These are phyloP conservation scores for Tromatobia lineatoria DNA, from an alignment of 2,888 invertebrate genomes.

Conservation along the genomic window DNA sequence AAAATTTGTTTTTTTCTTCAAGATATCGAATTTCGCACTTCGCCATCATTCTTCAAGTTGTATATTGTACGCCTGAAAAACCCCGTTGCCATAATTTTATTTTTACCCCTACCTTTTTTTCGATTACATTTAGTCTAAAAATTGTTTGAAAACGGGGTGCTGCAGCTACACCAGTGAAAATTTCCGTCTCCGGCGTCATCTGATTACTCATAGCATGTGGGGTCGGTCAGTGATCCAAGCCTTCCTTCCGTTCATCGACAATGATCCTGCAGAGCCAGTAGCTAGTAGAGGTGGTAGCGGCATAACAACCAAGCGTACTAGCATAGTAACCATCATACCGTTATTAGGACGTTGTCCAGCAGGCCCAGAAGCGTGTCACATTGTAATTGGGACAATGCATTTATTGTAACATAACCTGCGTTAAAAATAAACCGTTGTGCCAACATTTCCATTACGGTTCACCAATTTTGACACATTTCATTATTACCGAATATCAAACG, in stretches of 20 bases:
- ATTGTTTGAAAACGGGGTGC: background rate
- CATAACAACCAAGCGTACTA: conserved; percentile 14
- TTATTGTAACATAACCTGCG: conserved; percentile 26
- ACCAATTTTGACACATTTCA: background rate
- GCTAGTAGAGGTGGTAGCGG: background rate
- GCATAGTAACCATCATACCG: conserved; percentile 50
- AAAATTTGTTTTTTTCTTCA: too few relatives aligned
- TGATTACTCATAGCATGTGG: conserved; percentile 62
- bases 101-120: too few relatives aligned
- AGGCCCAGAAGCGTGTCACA: conserved; percentile 52
- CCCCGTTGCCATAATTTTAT: too few relatives aligned
- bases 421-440: background rate
- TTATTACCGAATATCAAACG: background rate
- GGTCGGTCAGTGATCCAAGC: conserved; percentile 79
- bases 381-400: conserved; percentile 51
- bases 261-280: conserved; percentile 36
- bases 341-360: conserved; percentile 45
- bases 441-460: background rate
- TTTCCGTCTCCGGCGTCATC: conserved; percentile 28
- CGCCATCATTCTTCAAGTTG: too few relatives aligned
- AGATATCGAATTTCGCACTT: too few relatives aligned
- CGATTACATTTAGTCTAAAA: conserved; percentile 9
- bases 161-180: background rate
- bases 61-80: too few relatives aligned
- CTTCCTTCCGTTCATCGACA: conserved; percentile 10